A percentile compares a stretch with the other conserved stretches of the same genome.
Conservation (phyloP, 2,113 vertebrate species). For the Tetrao urogallus region DNA sequence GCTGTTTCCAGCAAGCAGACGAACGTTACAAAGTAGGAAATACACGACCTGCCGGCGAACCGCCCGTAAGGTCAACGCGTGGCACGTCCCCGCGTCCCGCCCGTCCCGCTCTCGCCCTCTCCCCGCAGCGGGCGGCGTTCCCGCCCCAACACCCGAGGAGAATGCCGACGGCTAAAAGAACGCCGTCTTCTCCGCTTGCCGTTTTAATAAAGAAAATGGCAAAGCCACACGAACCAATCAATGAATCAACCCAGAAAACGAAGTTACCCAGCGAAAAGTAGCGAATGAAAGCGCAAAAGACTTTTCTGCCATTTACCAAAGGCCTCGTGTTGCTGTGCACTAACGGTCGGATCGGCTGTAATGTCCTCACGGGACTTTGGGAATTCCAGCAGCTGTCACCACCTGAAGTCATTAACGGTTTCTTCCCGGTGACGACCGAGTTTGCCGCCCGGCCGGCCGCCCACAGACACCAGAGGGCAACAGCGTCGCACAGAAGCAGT, state of each 20-base stretch:
- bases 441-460: neutral
- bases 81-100: neutral
- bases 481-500: neutral
- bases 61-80: neutral
- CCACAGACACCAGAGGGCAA: neutral
- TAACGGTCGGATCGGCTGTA: too few species aligned
- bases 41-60: neutral
- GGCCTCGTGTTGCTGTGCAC: accelerated
- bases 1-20: neutral
- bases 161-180: neutral
- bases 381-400: neutral
- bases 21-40: neutral
- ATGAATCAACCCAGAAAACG: neutral
- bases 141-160: too few species aligned
- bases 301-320: neutral
- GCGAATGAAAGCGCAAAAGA: accelerated
- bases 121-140: too few species aligned
- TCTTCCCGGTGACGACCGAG: neutral
- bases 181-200: neutral
- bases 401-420: neutral
- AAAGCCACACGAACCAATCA: neutral
- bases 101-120: too few species aligned
- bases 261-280: neutral
- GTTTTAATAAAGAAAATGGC: neutral
- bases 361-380: neutral